Evolutionary conservation across 2,888 invertebrate genomes (phyloP).

Genomic region (Ochropleura leucogaster): DNA sequence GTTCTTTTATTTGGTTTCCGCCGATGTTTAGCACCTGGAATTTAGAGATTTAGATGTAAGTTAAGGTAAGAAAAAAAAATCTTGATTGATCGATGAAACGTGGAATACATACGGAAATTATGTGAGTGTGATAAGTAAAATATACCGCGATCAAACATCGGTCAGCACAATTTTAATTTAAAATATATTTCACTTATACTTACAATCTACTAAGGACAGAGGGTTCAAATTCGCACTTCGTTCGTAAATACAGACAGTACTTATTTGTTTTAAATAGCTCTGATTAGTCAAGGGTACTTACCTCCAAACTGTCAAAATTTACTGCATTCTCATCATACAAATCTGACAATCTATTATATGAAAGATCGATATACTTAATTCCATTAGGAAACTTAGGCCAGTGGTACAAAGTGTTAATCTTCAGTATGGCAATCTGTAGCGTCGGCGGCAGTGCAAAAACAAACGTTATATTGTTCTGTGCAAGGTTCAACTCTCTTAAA

Average conservation of each 20-base stretch:
- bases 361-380: slow-evolving; percentile 85
- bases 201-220: background rate
- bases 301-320: slow-evolving; percentile 85
- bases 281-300: slow-evolving; percentile 60
- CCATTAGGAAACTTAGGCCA: slow-evolving; percentile 86
- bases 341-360: slow-evolving; percentile 82
- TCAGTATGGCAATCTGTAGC: slow-evolving; percentile 83
- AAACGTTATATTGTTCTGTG: slow-evolving; percentile 86
- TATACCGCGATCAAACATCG: background rate
- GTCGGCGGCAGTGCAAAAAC: slow-evolving; percentile 82
- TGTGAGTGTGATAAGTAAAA: background rate
- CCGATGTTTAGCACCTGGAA: slow-evolving; percentile 87
- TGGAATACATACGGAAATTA: background rate
- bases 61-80: background rate
- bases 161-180: background rate
- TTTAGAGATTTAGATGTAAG: background rate
- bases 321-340: slow-evolving; percentile 79
- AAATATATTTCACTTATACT: background rate
- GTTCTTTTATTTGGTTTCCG: slow-evolving; percentile 85
- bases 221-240: background rate
- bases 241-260: background rate
- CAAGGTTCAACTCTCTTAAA: slow-evolving; percentile 86
- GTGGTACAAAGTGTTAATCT: slow-evolving; percentile 83
- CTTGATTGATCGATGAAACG: background rate
- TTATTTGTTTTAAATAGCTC: background rate